Conservation (phyloP, 2,113 vertebrate species). For the Xerus inauris region DNA sequence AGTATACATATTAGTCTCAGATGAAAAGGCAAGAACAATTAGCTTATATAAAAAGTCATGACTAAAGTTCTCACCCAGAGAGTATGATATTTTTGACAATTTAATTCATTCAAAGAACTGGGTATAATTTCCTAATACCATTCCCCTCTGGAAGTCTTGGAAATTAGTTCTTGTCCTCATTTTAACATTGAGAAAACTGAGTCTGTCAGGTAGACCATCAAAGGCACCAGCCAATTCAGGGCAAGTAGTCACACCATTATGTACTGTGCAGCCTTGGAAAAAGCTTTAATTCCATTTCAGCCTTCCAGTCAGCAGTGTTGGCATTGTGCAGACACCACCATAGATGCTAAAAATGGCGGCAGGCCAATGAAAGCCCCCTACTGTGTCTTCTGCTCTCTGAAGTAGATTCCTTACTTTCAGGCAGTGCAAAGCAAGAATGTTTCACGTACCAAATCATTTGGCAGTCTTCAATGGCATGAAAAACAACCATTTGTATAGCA, state of each 20-base stretch:
- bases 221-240: constrained; percentile 47
- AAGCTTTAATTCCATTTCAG: constrained; percentile 53
- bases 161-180: constrained; percentile 52
- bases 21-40: neutral
- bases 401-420: constrained; percentile 67
- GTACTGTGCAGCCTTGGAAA: constrained; percentile 55
- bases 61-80: neutral
- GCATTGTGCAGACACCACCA: constrained; percentile 43
- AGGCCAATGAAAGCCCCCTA: constrained; percentile 66
- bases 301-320: constrained; percentile 59
- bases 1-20: neutral
- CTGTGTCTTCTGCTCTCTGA: constrained; percentile 64
- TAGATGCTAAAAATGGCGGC: constrained; percentile 59
- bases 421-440: constrained; percentile 73
- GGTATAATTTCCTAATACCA: neutral
- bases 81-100: neutral
- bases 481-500: constrained; percentile 76
- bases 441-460: constrained; percentile 79
- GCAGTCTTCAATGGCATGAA: constrained; percentile 74
- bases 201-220: constrained; percentile 40
- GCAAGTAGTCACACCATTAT: constrained; percentile 63
- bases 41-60: neutral
- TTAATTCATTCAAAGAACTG: constrained; percentile 43
- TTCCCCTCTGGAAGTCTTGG: constrained; percentile 50
- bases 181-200: constrained; percentile 59